Evolutionary conservation across 2,113 vertebrate species (phyloP).

Genomic region (Hassar affinis): DNA sequence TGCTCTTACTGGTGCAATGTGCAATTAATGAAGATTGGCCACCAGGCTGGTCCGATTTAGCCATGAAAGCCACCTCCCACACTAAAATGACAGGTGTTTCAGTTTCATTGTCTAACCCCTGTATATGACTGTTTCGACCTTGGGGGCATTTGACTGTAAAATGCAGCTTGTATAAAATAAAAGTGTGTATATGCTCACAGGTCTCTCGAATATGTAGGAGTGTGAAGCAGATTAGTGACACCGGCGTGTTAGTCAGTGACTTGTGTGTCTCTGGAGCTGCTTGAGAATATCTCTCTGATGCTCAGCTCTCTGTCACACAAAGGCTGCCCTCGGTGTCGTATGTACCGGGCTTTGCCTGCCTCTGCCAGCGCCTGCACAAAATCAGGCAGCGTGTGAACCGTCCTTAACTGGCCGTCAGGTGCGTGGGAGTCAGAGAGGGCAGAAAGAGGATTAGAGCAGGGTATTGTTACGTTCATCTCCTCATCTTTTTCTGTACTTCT

Average conservation of each 20-base stretch:
- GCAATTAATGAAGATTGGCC: too few species aligned
- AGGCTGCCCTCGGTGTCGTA: constrained; percentile 63
- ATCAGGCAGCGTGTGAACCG: constrained; percentile 55
- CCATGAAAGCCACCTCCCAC: too few species aligned
- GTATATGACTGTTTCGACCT: not conserved
- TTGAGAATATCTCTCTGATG: constrained; percentile 59
- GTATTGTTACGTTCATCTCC: not conserved
- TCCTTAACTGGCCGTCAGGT: constrained; percentile 49
- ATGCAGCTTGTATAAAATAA: not conserved
- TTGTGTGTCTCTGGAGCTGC: constrained; percentile 30
- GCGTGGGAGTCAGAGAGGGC: constrained; percentile 29
- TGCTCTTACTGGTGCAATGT: too few species aligned
- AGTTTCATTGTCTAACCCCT: too few species aligned
- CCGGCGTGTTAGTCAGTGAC: not conserved
- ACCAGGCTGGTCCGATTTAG: too few species aligned
- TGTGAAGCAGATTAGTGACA: not conserved
- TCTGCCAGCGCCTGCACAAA: constrained; percentile 64
- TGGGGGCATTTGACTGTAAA: not conserved
- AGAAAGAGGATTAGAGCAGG: constrained; percentile 23
- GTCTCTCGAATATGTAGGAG: not conserved
- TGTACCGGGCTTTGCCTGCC: constrained; percentile 69
- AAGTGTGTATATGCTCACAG: not conserved
- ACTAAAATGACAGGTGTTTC: too few species aligned
- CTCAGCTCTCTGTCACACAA: constrained; percentile 65
- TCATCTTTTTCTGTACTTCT: constrained; percentile 19